Evolutionary conservation across 2,113 vertebrate genomes (phyloP).

Genomic region (Turnix velox): DNA sequence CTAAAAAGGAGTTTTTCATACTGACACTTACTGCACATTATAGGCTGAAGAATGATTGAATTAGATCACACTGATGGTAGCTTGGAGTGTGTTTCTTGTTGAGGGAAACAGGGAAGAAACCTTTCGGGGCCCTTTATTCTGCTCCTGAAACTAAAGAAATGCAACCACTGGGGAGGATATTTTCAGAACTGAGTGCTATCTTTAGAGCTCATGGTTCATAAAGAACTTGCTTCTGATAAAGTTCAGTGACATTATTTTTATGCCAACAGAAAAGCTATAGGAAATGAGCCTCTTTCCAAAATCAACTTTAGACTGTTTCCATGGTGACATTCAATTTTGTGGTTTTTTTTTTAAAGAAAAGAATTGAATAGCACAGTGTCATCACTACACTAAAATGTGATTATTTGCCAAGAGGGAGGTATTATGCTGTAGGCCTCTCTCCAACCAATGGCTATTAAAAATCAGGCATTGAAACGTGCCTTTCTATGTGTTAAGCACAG

Average conservation of each 20-base stretch:
- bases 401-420: not conserved
- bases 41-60: not conserved
- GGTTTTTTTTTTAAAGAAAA: not conserved
- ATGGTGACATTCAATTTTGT: conserved; percentile 17
- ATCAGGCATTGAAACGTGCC: not conserved
- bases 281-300: conserved; percentile 28
- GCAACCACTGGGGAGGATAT: not conserved
- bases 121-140: not conserved
- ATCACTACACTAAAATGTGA: not conserved
- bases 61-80: not conserved
- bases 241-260: conserved; percentile 42
- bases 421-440: not conserved
- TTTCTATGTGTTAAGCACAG: not conserved
- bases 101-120: not conserved
- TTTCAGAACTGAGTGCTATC: conserved; percentile 4
- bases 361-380: not conserved
- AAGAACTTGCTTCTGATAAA: conserved; percentile 6
- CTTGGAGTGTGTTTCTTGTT: not conserved
- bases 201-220: conserved; percentile 1
- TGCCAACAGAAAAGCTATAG: conserved; percentile 27
- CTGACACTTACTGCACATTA: not conserved
- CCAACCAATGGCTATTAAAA: not conserved
- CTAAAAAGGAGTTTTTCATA: conserved; percentile 23
- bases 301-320: conserved; percentile 34
- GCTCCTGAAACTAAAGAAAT: conserved; percentile 13